These are phyloP conservation scores for Orbicella faveolata DNA, from an alignment of 64 coral and sea anemone species.

Conservation along the genomic window DNA sequence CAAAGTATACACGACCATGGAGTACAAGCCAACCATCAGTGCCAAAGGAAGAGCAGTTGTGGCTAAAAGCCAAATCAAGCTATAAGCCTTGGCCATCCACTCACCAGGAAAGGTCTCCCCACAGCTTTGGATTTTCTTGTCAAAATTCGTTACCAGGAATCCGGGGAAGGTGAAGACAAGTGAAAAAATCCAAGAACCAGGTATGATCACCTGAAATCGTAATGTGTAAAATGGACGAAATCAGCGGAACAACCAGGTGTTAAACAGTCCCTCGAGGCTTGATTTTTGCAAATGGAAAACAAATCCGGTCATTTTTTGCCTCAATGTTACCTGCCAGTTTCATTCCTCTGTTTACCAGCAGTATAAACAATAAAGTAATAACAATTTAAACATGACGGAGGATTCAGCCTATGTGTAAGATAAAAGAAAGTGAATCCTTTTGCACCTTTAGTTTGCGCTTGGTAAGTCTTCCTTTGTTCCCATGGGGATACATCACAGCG, in stretches of 20 bases:
- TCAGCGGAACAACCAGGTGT: too few relatives aligned
- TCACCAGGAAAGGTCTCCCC: background rate
- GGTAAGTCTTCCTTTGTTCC: background rate
- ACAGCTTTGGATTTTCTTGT: background rate
- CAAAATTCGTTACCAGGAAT: background rate
- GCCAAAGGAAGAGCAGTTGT: background rate
- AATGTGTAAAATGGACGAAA: background rate
- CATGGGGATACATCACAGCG: conserved; percentile 14
- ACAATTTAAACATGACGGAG: too few relatives aligned
- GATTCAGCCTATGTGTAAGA: too few relatives aligned
- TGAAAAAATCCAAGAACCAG: background rate
- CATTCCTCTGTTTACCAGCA: too few relatives aligned
- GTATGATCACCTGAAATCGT: background rate
- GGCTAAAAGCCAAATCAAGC: background rate
- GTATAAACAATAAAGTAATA: too few relatives aligned
- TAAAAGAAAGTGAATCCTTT: background rate
- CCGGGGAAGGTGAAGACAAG: background rate
- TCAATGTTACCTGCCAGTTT: too few relatives aligned
- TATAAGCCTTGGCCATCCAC: background rate
- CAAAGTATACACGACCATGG: conserved; percentile 36
- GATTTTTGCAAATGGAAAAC: too few relatives aligned
- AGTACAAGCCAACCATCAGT: conserved; percentile 34
- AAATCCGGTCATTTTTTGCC: too few relatives aligned
- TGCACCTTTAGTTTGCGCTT: background rate
- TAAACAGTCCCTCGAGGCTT: too few relatives aligned